Evolutionary conservation across 2,113 vertebrate genomes (phyloP).

Genomic region (Corythornis vintsioides): DNA sequence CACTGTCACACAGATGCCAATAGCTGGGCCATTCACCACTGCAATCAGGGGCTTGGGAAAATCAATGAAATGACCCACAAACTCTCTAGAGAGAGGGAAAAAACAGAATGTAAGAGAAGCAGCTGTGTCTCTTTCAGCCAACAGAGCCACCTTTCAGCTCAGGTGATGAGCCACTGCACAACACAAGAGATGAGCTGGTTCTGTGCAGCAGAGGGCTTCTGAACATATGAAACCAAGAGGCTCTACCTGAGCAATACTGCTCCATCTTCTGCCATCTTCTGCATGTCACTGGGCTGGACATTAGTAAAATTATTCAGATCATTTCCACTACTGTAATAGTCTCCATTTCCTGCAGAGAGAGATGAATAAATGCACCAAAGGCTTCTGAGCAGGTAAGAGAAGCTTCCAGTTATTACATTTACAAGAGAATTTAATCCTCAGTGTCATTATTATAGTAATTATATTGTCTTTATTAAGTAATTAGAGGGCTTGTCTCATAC

Average conservation of each 20-base stretch:
- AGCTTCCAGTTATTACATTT: background rate
- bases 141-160: background rate
- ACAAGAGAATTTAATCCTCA: background rate
- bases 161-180: rapidly evolving
- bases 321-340: conserved; percentile 94
- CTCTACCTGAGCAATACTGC: conserved; percentile 80
- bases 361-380: background rate
- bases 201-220: background rate
- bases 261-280: conserved; percentile 69
- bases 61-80: conserved; percentile 82
- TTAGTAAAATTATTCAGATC: conserved; percentile 86
- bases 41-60: conserved; percentile 88
- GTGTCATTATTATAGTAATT: background rate
- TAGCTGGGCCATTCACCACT: conserved; percentile 84
- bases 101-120: background rate
- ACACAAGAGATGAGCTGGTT: background rate
- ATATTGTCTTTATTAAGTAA: background rate
- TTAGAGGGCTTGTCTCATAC: background rate
- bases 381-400: background rate
- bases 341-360: conserved; percentile 84
- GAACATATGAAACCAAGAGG: background rate
- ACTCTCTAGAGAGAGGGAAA: conserved; percentile 64
- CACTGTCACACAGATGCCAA: conserved; percentile 82
- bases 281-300: conserved; percentile 42
- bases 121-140: background rate